These are phyloP conservation scores for Galbula dea DNA, from an alignment of 2,113 vertebrate species.

Conservation along the genomic window DNA sequence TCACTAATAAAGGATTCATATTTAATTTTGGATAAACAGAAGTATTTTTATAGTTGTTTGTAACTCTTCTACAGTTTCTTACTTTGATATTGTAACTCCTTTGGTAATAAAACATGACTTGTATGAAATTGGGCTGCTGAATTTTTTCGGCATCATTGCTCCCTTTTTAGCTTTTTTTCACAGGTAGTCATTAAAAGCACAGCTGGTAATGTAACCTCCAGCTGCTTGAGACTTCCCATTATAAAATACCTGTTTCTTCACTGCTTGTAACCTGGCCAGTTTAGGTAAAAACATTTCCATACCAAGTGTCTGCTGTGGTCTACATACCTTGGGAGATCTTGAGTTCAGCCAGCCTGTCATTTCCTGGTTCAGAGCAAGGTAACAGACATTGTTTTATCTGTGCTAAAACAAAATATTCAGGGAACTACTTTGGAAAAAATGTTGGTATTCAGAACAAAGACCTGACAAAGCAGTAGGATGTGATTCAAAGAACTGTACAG, in stretches of 20 bases:
- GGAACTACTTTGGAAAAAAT: neutral
- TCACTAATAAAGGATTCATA: conserved; percentile 53
- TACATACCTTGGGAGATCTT: neutral
- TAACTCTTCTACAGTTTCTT: conserved; percentile 58
- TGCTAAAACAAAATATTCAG: neutral
- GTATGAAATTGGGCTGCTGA: neutral
- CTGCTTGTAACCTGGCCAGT: neutral
- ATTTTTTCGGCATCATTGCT: neutral
- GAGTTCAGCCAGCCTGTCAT: neutral
- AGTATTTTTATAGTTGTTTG: conserved; percentile 65
- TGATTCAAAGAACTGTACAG: neutral
- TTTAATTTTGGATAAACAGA: conserved; percentile 60
- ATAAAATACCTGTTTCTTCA: neutral
- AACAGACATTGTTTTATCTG: neutral
- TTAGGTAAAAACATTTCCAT: neutral
- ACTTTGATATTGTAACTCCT: conserved; percentile 44
- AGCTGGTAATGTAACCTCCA: neutral
- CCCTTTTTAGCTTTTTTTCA: neutral
- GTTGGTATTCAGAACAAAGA: neutral
- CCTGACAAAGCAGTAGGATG: neutral
- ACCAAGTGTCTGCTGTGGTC: neutral
- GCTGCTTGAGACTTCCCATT: neutral
- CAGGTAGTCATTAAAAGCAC: neutral
- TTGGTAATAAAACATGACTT: conserved; percentile 58
- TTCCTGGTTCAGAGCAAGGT: neutral